Conservation (phyloP, 2,888 invertebrate genomes). For the Watsonalla cultraria region DNA sequence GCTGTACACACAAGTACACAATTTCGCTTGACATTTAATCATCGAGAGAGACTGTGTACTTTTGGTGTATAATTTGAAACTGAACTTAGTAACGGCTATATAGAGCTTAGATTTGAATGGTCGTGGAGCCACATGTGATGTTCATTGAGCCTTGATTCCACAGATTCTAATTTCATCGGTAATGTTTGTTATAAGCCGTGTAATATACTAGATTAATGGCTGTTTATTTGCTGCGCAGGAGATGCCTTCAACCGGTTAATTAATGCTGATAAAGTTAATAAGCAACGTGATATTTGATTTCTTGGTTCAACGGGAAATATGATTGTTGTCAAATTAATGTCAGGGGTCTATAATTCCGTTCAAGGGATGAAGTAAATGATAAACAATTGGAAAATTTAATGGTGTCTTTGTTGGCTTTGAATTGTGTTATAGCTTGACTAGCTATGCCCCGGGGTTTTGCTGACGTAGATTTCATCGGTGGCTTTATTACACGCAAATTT, state of each 20-base stretch:
- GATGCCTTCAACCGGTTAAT: slow-evolving; percentile 16
- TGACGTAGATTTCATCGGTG: too few species aligned
- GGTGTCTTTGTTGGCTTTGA: too few species aligned
- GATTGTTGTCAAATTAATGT: slow-evolving; percentile 16
- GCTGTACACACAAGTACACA: slow-evolving; percentile 3
- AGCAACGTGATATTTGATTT: slow-evolving; percentile 16
- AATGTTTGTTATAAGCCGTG: slow-evolving; percentile 17
- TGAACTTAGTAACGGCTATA: slow-evolving; percentile 7
- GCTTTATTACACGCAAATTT: too few species aligned
- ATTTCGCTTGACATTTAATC: not conserved
- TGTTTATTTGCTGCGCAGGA: slow-evolving; percentile 23
- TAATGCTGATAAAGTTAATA: slow-evolving; percentile 19
- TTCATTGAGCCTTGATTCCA: slow-evolving; percentile 14
- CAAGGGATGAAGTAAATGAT: too few species aligned
- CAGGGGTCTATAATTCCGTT: slow-evolving; percentile 3
- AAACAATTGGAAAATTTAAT: too few species aligned
- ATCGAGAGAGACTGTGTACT: too few species aligned
- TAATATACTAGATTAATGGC: slow-evolving; percentile 15
- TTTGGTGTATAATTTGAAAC: slow-evolving; percentile 9
- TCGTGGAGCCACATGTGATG: slow-evolving; percentile 7
- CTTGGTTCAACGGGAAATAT: slow-evolving; percentile 14
- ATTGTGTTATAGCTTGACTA: too few species aligned
- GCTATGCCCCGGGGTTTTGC: too few species aligned
- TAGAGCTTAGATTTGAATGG: slow-evolving; percentile 15
- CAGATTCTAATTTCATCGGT: slow-evolving; percentile 24